Evolutionary conservation across 2,888 invertebrate species (phyloP).

Genomic region (Cantharis lateralis): DNA sequence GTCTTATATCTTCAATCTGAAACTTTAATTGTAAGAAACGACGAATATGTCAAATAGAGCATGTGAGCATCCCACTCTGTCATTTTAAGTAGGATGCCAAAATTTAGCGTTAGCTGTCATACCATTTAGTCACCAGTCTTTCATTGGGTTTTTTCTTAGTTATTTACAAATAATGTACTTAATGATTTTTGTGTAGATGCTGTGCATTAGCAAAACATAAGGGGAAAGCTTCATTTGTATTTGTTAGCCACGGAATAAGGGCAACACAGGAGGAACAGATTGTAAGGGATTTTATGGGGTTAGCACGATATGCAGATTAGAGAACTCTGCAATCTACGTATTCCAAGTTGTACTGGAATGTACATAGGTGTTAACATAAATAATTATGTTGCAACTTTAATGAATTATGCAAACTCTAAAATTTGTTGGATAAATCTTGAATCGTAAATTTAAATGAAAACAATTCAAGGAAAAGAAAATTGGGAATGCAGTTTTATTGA

Average conservation of each 20-base stretch:
- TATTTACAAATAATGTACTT: slow-evolving; percentile 30
- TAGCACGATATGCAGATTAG: slow-evolving; percentile 33
- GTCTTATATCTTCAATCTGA: background rate
- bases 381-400: slow-evolving; percentile 23
- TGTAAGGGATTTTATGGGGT: slow-evolving; percentile 21
- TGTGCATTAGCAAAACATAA: slow-evolving; percentile 3
- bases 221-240: slow-evolving; percentile 29
- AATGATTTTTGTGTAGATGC: slow-evolving; percentile 32
- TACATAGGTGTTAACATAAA: slow-evolving; percentile 24
- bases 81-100: background rate
- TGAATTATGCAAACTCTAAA: background rate
- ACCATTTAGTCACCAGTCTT: background rate
- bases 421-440: background rate
- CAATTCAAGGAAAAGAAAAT: slow-evolving; percentile 2
- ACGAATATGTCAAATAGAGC: background rate
- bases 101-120: background rate
- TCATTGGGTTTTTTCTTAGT: slow-evolving; percentile 2
- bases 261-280: slow-evolving; percentile 19
- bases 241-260: slow-evolving; percentile 27
- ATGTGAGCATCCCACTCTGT: background rate
- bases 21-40: background rate
- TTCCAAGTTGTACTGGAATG: slow-evolving; percentile 27
- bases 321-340: slow-evolving; percentile 18
- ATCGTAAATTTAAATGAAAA: slow-evolving; percentile 8
- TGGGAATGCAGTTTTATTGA: slow-evolving; percentile 9